A percentile compares a stretch with the other conserved stretches of the same genome.
Evolutionary conservation across 2,113 vertebrate species (phyloP).

Genomic region (Phasianus colchicus): DNA sequence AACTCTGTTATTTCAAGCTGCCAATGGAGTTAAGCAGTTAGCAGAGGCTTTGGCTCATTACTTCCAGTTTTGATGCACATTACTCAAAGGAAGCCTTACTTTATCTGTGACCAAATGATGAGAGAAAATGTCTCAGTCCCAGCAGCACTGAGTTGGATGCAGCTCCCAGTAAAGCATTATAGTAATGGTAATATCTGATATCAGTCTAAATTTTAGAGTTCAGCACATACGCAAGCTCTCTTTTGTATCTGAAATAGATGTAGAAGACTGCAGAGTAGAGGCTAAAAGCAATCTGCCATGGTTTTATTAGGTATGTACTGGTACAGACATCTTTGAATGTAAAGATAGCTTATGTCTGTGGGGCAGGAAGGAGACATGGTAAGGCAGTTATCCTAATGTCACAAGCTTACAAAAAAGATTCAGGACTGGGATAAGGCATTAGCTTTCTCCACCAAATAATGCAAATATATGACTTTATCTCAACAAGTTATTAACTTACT

Average conservation of each 20-base stretch:
- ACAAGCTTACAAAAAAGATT: background rate
- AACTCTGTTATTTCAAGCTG: background rate
- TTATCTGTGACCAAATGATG: background rate
- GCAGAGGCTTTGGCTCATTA: background rate
- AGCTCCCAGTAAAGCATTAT: background rate
- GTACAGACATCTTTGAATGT: background rate
- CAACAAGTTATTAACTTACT: background rate
- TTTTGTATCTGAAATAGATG: background rate
- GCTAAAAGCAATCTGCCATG: background rate
- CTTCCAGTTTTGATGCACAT: background rate
- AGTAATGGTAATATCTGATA: background rate
- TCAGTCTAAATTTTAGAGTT: background rate
- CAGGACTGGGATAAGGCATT: background rate
- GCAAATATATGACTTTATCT: background rate
- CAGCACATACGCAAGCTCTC: background rate
- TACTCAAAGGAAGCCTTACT: background rate
- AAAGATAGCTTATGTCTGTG: background rate
- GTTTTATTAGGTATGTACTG: background rate
- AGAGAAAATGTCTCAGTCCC: background rate
- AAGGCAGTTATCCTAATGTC: background rate
- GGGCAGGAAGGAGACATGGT: background rate
- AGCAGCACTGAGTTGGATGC: background rate
- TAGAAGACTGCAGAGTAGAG: background rate
- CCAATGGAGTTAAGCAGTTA: background rate
- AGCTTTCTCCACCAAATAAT: background rate